Base-by-base conservation (phyloP, 2,888 invertebrate genomes). In the Macrosoma leucophasiata region DNA sequence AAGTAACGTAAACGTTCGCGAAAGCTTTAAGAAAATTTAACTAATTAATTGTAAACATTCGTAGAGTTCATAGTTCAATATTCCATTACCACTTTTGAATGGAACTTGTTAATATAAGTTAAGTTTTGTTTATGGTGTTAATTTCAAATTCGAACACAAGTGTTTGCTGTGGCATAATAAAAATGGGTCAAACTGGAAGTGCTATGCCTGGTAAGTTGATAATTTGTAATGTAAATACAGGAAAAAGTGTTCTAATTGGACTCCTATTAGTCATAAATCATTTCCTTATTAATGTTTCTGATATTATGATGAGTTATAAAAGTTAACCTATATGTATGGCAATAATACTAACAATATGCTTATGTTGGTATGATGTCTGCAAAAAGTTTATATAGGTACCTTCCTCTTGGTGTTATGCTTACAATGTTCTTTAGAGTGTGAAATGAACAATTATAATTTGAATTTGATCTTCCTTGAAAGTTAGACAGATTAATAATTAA, bases 141-240 rank as follows among this genome's bases (percentile, higher is more conserved):
- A 23, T 29, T 36, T 25, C 34, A 50, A 46, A 41, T 41, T 40
- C 51, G 47, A 42, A n/a, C n/a, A n/a, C n/a, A 50, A 51, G 48
- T 41, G 25, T 12, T 41, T 38, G 39, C 42, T 41, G 43, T 39
- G 43, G 37, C 41, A 29, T 32, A 36, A 35, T 30, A 33, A 37
- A 44, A 51, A 81, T 81, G 81, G 81, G 81, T 48, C 81, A 78
- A 36, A 71, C 70, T 17, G 79, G 78, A 41, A 78, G 78, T 30
- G 69, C 81, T 1, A 76, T 78, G 46, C 78, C 77, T 30, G 77
- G 81, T 79, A 68, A 78, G 78, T 73, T 39, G 34, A 44, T 33
- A 61, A 61, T 67, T 58, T 50, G 36, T 37, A 45, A 32, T 53
- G 34, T 49, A 57, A 60, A 59, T 48, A 52, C 20, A 17, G n/a